These are phyloP conservation scores for Cetoscarus ocellatus DNA, from an alignment of 2,797 vertebrate species.

Conservation along the genomic window DNA sequence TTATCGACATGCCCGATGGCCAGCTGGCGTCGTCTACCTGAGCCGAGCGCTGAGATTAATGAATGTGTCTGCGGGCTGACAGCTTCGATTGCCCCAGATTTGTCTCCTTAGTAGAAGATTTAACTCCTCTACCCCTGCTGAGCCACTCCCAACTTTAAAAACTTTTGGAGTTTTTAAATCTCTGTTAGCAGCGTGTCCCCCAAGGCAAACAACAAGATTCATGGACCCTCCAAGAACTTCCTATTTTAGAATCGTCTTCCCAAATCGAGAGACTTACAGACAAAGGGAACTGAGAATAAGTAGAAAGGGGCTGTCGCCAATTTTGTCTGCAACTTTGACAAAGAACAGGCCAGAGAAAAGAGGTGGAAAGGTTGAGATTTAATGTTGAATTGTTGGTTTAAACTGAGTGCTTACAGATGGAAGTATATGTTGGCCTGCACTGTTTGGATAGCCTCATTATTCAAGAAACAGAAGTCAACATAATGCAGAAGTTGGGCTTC, in stretches of 20 bases:
- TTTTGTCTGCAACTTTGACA: not conserved
- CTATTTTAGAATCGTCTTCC: not conserved
- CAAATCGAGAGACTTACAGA: not conserved
- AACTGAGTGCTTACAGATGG: too few species aligned
- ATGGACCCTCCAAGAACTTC: not conserved
- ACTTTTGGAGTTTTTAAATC: slow-evolving; percentile 57
- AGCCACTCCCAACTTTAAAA: slow-evolving; percentile 62
- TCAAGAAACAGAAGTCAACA: too few species aligned
- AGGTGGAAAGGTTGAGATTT: too few species aligned
- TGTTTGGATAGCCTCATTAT: too few species aligned
- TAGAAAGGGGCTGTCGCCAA: not conserved
- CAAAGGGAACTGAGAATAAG: not conserved
- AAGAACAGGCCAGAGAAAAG: slow-evolving; percentile 1
- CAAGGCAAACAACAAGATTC: slow-evolving; percentile 11
- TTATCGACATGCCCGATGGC: slow-evolving; percentile 77
- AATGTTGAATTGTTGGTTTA: too few species aligned
- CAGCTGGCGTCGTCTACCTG: slow-evolving; percentile 75
- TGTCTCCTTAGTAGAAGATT: slow-evolving; percentile 76
- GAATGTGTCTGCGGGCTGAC: slow-evolving; percentile 77
- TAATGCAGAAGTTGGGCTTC: too few species aligned
- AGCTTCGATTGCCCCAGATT: slow-evolving; percentile 78
- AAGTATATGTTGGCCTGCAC: too few species aligned
- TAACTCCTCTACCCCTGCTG: slow-evolving; percentile 53
- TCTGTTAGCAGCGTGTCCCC: slow-evolving; percentile 31
- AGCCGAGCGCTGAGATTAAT: slow-evolving; percentile 74